Conservation (phyloP, 2,888 invertebrate genomes). For the Microdon myrmicae region DNA sequence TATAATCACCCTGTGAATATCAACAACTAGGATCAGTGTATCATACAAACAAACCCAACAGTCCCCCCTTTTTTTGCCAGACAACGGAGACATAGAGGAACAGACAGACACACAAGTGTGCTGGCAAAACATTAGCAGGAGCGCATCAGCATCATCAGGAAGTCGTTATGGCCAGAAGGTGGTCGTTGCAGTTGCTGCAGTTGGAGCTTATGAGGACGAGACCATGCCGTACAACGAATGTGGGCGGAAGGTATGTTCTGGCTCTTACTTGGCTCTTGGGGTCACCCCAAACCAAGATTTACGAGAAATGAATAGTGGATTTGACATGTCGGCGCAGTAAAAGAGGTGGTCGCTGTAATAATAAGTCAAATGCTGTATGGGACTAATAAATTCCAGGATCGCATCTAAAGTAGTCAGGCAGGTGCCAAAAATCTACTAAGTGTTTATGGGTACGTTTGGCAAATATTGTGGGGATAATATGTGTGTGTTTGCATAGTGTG, state of each 20-base stretch:
- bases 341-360: slow-evolving; percentile 29
- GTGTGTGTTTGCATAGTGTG: slow-evolving; percentile 39
- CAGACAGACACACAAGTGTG: too few species aligned
- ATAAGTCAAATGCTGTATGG: slow-evolving; percentile 20
- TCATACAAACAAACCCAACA: slow-evolving; percentile 34
- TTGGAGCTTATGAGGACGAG: too few species aligned
- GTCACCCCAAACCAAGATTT: slow-evolving; percentile 22
- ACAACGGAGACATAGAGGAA: too few species aligned
- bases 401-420: slow-evolving; percentile 26
- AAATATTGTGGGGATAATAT: slow-evolving; percentile 2
- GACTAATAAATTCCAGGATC: slow-evolving; percentile 39
- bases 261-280: too few species aligned
- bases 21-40: slow-evolving; percentile 35
- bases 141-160: slow-evolving; percentile 50
- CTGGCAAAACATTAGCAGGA: slow-evolving; percentile 49
- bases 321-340: slow-evolving; percentile 33
- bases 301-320: slow-evolving; percentile 38
- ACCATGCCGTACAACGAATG: slow-evolving; percentile 6
- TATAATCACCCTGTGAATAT: slow-evolving; percentile 43
- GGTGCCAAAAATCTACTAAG: slow-evolving; percentile 46
- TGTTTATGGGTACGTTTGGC: slow-evolving; percentile 14
- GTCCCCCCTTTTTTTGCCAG: too few species aligned
- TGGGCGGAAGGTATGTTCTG: slow-evolving; percentile 18
- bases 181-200: slow-evolving; percentile 5
- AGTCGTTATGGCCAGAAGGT: slow-evolving; percentile 48